These are phyloP conservation scores for Dorcus parallelipipedus DNA, from an alignment of 2,888 invertebrate genomes.

Conservation along the genomic window DNA sequence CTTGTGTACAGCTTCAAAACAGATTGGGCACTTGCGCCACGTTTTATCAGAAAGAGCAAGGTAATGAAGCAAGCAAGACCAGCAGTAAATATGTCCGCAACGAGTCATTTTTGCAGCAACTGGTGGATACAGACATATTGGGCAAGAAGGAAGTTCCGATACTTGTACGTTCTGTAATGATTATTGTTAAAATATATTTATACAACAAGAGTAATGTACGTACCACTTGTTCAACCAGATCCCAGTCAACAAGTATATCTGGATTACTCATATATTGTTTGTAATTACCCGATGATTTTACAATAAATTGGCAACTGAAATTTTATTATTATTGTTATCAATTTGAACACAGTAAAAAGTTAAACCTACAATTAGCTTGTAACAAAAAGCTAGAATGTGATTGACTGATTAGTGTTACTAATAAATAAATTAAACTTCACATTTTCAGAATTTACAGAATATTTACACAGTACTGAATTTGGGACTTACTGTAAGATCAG, in stretches of 20 bases:
- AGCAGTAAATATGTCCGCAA: conserved; percentile 95
- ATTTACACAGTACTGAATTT: not conserved
- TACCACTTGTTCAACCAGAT: conserved; percentile 89
- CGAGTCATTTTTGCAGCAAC: conserved; percentile 87
- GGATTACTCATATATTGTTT: conserved; percentile 75
- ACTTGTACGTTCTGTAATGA: conserved; percentile 59
- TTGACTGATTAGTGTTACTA: too few species aligned
- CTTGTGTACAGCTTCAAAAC: conserved; percentile 76
- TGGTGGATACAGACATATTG: conserved; percentile 87
- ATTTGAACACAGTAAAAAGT: not conserved
- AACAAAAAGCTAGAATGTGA: too few species aligned
- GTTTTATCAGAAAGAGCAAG: conserved; percentile 79
- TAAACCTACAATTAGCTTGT: too few species aligned
- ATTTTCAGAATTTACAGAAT: not conserved
- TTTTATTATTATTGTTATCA: conserved; percentile 4
- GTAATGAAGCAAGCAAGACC: conserved; percentile 93
- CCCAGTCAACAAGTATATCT: conserved; percentile 89
- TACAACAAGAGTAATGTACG: conserved; percentile 43
- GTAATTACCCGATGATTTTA: conserved; percentile 78
- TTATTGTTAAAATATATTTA: not conserved
- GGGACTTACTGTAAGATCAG: too few species aligned
- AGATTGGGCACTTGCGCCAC: conserved; percentile 88
- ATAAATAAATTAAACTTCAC: too few species aligned
- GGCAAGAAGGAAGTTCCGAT: conserved; percentile 72
- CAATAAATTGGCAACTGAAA: conserved; percentile 91